Evolutionary conservation across 2,888 invertebrate species (phyloP).

Genomic region (Nemoura dubitans): DNA sequence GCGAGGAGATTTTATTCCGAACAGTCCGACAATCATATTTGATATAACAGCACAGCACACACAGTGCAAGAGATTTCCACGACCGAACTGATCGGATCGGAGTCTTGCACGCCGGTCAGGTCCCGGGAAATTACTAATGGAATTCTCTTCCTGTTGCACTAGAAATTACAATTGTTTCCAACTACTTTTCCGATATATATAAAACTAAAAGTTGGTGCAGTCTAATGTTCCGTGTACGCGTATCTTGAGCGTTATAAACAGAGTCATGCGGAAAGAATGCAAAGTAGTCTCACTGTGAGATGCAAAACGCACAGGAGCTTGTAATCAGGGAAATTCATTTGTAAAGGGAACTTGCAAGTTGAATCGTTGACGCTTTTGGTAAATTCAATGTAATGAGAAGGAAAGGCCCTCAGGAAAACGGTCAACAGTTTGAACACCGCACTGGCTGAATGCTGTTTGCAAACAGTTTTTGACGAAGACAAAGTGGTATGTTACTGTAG

Average conservation of each 20-base stretch:
- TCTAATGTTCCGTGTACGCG: neutral
- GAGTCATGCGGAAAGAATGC: too few relatives aligned
- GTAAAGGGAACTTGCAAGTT: neutral
- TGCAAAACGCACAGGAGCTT: neutral
- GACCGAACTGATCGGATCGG: neutral
- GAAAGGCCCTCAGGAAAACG: too few relatives aligned
- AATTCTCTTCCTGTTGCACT: neutral
- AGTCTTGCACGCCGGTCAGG: neutral
- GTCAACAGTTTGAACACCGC: too few relatives aligned
- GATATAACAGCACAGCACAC: too few relatives aligned
- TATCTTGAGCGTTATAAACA: too few relatives aligned
- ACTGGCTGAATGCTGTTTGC: neutral
- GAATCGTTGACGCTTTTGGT: neutral
- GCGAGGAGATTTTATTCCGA: neutral
- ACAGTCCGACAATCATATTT: conserved; percentile 16
- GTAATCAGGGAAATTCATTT: neutral
- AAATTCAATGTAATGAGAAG: neutral
- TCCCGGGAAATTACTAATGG: neutral
- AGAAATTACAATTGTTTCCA: neutral
- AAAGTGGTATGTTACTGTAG: neutral
- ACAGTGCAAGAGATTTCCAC: neutral
- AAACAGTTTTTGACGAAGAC: neutral
- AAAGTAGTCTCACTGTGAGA: neutral
- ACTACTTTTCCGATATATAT: neutral
- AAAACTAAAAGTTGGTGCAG: neutral